A percentile compares a stretch with the other conserved stretches of the same genome.
These are phyloP conservation scores for Rhinella marina DNA, from an alignment of 2,797 vertebrate species.

Conservation along the genomic window DNA sequence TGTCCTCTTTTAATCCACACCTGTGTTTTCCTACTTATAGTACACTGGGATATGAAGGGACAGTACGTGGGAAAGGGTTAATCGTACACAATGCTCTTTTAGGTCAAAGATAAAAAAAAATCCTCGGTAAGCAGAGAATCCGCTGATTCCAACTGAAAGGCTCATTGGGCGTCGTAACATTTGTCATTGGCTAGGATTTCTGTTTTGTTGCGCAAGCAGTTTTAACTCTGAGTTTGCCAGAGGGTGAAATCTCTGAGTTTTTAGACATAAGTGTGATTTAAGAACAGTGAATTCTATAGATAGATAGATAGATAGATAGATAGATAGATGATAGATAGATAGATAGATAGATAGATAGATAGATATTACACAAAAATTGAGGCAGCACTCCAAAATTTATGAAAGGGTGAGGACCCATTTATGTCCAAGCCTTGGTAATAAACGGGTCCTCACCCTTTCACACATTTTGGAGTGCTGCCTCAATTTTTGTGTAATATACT, in stretches of 20 bases:
- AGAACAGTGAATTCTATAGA: neutral
- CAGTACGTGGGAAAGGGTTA: neutral
- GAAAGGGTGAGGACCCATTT: no score
- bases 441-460: no score
- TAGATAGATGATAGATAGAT: no score
- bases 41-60: neutral
- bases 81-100: neutral
- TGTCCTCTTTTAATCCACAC: neutral
- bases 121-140: conserved; percentile 65
- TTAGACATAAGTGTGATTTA: neutral
- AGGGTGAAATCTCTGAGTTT: neutral
- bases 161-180: conserved; percentile 65
- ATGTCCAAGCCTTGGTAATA: no score
- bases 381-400: no score
- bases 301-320: no score
- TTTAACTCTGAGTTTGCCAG: neutral
- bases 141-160: conserved; percentile 67
- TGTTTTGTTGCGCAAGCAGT: neutral
- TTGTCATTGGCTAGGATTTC: conserved; percentile 3
- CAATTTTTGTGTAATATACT: no score
- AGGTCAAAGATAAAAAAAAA: conserved; percentile 58
- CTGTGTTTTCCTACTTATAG: neutral
- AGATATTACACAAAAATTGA: no score
- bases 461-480: no score
- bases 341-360: no score